phyloP scores from a whole-genome alignment of 2,797 vertebrate species.

The Sebastes minor region DNA sequence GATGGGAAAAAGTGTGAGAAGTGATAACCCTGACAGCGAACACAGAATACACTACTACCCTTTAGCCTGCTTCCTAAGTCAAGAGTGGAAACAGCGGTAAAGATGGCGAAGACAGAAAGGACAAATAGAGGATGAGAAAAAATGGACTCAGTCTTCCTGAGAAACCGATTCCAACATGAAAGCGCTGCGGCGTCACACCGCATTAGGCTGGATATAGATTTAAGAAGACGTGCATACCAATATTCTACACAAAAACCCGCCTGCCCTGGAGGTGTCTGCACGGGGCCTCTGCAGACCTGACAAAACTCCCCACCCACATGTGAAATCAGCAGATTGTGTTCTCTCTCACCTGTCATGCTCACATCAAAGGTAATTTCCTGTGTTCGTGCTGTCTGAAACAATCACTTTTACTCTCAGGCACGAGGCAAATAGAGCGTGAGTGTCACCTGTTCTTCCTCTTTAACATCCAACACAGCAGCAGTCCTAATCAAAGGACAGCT shows the following conservation, averaged over 20 bases:
- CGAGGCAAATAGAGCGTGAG: conserved; percentile 19
- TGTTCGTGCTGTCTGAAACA: conserved; percentile 28
- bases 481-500: background rate
- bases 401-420: conserved; percentile 38
- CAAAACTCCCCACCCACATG: conserved; percentile 37
- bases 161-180: conserved; percentile 73
- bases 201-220: conserved; percentile 54
- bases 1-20: background rate
- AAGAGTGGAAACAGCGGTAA: conserved; percentile 16
- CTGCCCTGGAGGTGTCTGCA: conserved; percentile 31
- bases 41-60: conserved; percentile 17
- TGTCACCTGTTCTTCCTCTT: conserved; percentile 8
- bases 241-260: conserved; percentile 27
- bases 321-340: conserved; percentile 55
- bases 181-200: conserved; percentile 56
- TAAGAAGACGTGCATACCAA: conserved; percentile 40
- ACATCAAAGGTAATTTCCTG: conserved; percentile 65
- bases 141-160: conserved; percentile 39
- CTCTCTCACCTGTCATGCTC: conserved; percentile 39
- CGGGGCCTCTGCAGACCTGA: conserved; percentile 32
- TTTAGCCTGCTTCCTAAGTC: conserved; percentile 8
- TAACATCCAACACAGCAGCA: background rate
- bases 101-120: conserved; percentile 32
- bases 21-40: conserved; percentile 20
- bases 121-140: background rate